These are phyloP conservation scores for Sussaba pulchella DNA, from an alignment of 2,888 invertebrate species.

Conservation along the genomic window DNA sequence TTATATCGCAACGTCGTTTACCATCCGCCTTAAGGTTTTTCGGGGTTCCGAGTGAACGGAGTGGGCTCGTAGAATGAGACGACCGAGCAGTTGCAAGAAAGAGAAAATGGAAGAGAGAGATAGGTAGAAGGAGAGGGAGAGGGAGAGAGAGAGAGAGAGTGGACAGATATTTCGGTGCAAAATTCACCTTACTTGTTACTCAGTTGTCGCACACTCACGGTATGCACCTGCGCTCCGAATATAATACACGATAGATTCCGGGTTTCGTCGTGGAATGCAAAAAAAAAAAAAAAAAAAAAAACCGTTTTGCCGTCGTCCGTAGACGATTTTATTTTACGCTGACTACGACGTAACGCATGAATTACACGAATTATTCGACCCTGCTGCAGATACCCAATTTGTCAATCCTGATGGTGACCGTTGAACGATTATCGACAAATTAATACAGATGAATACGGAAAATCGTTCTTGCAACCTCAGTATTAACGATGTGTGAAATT, in stretches of 20 bases:
- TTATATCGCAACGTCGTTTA: conserved; percentile 23
- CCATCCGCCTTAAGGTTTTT: not conserved
- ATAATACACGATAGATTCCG: not conserved
- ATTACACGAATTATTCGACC: no score
- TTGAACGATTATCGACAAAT: no score
- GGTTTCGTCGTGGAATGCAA: conserved; percentile 7
- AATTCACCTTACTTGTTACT: conserved; percentile 55
- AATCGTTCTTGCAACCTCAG: no score
- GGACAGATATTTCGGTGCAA: conserved; percentile 19
- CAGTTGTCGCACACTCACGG: conserved; percentile 23
- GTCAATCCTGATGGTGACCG: no score
- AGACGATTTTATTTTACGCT: no score
- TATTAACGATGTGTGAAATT: no score
- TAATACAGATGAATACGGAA: no score
- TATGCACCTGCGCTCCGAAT: conserved; percentile 58
- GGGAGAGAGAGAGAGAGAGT: conserved; percentile 7
- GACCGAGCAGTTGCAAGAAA: not conserved
- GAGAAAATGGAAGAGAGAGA: not conserved
- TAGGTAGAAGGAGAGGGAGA: conserved; percentile 20
- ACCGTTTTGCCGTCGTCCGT: no score
- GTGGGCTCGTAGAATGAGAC: no score
- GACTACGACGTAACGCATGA: no score
- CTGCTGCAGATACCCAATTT: no score
- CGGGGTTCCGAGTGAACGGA: not conserved
- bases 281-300: not conserved